Conservation (phyloP, 2,797 vertebrate species). For the Premnoplex brunnescens region DNA sequence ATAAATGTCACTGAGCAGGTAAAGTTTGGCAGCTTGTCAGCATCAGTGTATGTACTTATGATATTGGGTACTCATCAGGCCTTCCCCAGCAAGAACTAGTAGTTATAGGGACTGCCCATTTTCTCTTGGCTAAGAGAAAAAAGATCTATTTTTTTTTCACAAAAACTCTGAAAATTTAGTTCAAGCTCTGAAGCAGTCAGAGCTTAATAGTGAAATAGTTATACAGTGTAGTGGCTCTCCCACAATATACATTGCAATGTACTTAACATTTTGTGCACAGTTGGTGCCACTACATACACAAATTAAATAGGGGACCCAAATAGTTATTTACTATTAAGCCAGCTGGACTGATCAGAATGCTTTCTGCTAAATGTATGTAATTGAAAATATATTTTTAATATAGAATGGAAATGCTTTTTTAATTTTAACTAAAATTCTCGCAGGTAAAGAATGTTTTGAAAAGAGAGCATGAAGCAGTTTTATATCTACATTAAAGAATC, state of each 20-base stretch:
- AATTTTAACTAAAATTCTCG: neutral
- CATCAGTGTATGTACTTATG: neutral
- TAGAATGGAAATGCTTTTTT: neutral
- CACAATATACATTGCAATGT: neutral
- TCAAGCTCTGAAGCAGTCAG: neutral
- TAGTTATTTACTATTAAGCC: neutral
- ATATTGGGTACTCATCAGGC: neutral
- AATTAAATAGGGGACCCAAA: neutral
- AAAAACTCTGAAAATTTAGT: neutral
- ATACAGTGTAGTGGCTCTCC: neutral
- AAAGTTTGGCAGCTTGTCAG: neutral
- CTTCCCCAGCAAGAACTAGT: neutral
- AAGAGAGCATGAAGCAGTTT: neutral
- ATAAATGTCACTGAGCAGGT: neutral
- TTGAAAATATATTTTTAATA: neutral
- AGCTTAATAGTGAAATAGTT: neutral
- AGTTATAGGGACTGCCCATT: neutral
- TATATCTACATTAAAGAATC: neutral
- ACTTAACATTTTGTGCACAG: neutral
- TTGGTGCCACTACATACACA: neutral
- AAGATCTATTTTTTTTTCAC: rapidly evolving
- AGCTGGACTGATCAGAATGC: neutral
- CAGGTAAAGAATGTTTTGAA: neutral
- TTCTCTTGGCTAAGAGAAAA: neutral
- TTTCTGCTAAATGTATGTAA: neutral